Evolutionary conservation across 2,888 invertebrate genomes (phyloP), one percentile per base, ranked within the genome.

Genomic region (Kryphioiulus occultus): DNA sequence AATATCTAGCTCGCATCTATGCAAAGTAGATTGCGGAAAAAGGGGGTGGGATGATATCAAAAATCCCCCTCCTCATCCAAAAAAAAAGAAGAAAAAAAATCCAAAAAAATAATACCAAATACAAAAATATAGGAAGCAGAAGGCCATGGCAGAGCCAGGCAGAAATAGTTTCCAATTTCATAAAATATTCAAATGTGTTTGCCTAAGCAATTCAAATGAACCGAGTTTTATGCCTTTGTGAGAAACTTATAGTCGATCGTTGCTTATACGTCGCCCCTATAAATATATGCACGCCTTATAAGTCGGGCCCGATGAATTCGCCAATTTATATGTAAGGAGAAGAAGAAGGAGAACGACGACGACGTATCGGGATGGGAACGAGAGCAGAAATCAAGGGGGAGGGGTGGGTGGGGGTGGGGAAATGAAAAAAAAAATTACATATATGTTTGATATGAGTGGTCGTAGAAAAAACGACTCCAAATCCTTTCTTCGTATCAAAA

Each of bases 151-250:
- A 4, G 35, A 35, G 35, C 35, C 35, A 7, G 7, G 35, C 68
- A 86, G 47, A 47, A 47, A 86, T 86, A 86, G 86, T 44, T 85
- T 86, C 53, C 86, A 86, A 86, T 86, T 86, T 86, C 86, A 86
- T 86, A 86, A 86, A 86, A 86, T 86, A 86, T 86, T 39, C 86
- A 86, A 86, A 42, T 32, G 44, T 84, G 84, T 84, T 84, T 84
- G 84, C 84, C 84, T 84, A 84, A 84, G 84, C 84, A 84, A 84
- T 84, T 84, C 84, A 84, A 84, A 84, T 84, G 84, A 84, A 84
- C 84, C 84, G 35, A 42, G 42, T 42, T 84, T 84, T 84, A 84
- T 84, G 84, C 84, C 84, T 35, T 68, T 84, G 84, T 84, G 84
- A 84, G 84, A 84, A 84, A 84, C 35, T 84, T 35, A 42, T 42